Base-by-base conservation (phyloP, 1,140 invertebrate species). In the Cryptotermes secundus region DNA sequence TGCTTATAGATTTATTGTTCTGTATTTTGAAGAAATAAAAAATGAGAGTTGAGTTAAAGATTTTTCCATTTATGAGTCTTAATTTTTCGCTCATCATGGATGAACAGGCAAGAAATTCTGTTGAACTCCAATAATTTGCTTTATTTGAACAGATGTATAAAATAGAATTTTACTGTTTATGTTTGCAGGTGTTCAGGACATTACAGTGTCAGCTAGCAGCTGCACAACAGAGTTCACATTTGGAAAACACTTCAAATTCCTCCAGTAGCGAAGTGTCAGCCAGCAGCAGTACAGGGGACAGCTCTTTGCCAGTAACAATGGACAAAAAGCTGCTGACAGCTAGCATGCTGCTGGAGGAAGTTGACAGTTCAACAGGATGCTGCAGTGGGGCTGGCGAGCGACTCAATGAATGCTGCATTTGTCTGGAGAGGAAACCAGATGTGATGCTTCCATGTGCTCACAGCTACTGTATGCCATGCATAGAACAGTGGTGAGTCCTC, bases 381-480 rank as follows among this genome's bases (percentile, higher is more conserved):
- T 38, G 31, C 35, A 83, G 82, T 85, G 84, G 1, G 82, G 85
- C 45, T 84, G 86, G 83, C 16, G 87, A 88, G 38, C 87, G 87
- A 83, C 83, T 88, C 81, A 90, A 90, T 79, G 94, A 95, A 88
- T 95, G 94, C 88, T 93, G 93, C 87, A 94, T 95, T 86, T 95
- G 94, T 89, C 92, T 95, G 88, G 94, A 95, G 87, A 88, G 92
- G 49, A 92, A 91, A 86, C 92, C 93, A 12, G 93, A 94, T 87
- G 90, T 94, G 79, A 92, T 92, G 85, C 88, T 95, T 38, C 93
- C 93, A 19, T 95, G 94, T 88, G 89, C 92, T 34, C 94, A 95
- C 88, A 91, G 90, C 83, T 95, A 94, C 88, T 95, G 94, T 88
- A 88, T 92, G 72, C 90, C 90, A 42, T 95, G 94, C 88, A 94